These are phyloP conservation scores for Acleris cristana DNA, from an alignment of 2,888 invertebrate species.

Conservation along the genomic window DNA sequence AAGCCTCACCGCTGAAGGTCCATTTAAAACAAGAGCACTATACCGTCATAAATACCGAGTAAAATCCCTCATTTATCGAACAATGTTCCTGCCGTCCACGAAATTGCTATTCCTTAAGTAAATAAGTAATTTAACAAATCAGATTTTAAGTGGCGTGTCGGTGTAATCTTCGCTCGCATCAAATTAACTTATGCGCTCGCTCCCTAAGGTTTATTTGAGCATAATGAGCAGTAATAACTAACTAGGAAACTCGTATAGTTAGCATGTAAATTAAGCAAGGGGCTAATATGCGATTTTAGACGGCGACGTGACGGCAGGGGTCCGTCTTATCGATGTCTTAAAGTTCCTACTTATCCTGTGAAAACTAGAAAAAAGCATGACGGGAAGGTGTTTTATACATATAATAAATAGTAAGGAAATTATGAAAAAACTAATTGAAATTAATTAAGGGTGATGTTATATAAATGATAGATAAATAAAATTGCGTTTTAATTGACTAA, in stretches of 20 bases:
- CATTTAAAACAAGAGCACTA: slow-evolving; percentile 17
- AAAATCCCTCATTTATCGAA: slow-evolving; percentile 25
- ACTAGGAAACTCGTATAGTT: slow-evolving; percentile 57
- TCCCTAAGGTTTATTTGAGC: slow-evolving; percentile 63
- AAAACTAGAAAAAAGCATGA: too few species aligned
- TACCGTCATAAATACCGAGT: slow-evolving; percentile 5
- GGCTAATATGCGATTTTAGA: slow-evolving; percentile 38
- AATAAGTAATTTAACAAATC: slow-evolving; percentile 72
- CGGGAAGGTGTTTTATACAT: too few species aligned
- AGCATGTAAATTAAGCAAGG: slow-evolving; percentile 52
- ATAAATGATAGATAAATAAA: too few species aligned
- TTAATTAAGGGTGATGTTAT: too few species aligned
- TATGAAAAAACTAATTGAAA: too few species aligned
- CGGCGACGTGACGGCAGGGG: slow-evolving; percentile 22
- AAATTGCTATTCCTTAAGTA: slow-evolving; percentile 49
- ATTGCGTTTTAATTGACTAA: too few species aligned
- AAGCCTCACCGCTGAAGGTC: slow-evolving; percentile 1
- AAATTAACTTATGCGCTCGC: slow-evolving; percentile 67
- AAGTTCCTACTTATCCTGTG: not conserved
- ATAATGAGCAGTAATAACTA: slow-evolving; percentile 69
- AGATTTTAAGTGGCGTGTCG: slow-evolving; percentile 63
- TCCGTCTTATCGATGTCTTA: slow-evolving; percentile 9
- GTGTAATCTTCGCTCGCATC: slow-evolving; percentile 66
- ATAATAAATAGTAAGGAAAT: too few species aligned
- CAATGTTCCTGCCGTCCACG: slow-evolving; percentile 16